Evolutionary conservation across 2,113 vertebrate species (phyloP), one percentile per base, ranked within the genome.

Genomic region (Callocephalon fimbriatum): DNA sequence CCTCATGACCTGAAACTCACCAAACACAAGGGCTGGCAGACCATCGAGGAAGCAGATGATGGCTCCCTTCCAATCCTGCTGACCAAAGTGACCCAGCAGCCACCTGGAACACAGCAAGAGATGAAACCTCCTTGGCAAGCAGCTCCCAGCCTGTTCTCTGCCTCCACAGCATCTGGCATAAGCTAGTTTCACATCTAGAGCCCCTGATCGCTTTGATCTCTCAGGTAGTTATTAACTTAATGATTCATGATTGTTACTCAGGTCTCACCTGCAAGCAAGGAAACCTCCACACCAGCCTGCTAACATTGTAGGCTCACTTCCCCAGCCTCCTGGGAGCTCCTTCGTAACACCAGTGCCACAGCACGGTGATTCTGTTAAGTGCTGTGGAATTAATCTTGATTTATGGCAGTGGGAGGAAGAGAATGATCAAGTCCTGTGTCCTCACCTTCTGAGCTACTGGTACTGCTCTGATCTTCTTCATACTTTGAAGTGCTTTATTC

Each of bases 221-320:
- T n/a, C 84, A 65, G 93, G 72, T 22, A 79, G 70, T 67, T 72
- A 27, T 6, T 38, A 66, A 80, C 84, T 93, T 91, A 94, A 93
- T 73, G 81, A 91, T 89, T 79, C 89, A 91, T 93, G 84, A 95
- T 86, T 90, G 92, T 58, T 90, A 79, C 74, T 78, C 17, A 8
- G 83, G 83, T 75, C 73, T 61, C 95, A 95, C 88, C 96, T 96
- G 90, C 47, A 75, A 86, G 54, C 67, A n/a, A 73, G 53, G 71
- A 58, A 88, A 44, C 61, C 75, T 77, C 90, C 75, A 72, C 27
- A 37, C 15, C 0, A 0, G 35, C 38, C 88, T 80, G 20, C 63
- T 80, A 22, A 73, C 27, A 3, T 59, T 81, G 51, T 38, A 70
- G 75, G 72, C 79, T 88, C 22, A 0, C 81, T 58, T 88, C 80